These are phyloP conservation scores for Calcarius lapponicus DNA, from an alignment of 2,797 vertebrate species.

Conservation along the genomic window DNA sequence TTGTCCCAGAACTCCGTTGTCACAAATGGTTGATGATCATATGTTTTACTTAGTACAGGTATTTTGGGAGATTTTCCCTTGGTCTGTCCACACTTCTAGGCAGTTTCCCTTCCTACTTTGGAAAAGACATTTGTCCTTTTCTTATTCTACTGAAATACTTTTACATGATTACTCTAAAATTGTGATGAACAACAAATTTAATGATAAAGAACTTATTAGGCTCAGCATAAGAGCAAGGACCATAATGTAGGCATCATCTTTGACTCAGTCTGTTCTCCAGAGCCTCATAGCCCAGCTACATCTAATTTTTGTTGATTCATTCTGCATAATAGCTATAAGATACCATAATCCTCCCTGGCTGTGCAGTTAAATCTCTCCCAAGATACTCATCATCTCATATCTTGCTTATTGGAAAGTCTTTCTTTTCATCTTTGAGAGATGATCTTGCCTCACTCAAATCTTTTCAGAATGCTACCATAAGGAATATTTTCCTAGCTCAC, in stretches of 20 bases:
- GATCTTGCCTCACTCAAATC: background rate
- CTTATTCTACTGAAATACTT: background rate
- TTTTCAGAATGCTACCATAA: background rate
- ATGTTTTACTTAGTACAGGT: background rate
- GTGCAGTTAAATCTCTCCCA: slow-evolving; percentile 17
- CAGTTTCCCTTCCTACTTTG: background rate
- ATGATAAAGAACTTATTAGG: background rate
- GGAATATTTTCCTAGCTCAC: background rate
- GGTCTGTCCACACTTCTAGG: background rate
- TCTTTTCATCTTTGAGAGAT: slow-evolving; percentile 6
- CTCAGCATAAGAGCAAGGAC: background rate
- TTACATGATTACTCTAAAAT: background rate
- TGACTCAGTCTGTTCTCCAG: background rate
- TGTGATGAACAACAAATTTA: background rate
- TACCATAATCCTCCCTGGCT: background rate
- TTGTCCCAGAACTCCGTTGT: background rate
- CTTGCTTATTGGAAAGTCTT: slow-evolving; percentile 40
- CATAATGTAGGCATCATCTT: background rate
- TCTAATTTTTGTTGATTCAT: slow-evolving; percentile 50
- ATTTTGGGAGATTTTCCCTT: background rate
- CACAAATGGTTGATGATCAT: background rate
- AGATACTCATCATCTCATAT: slow-evolving; percentile 30
- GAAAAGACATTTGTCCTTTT: background rate
- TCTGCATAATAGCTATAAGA: slow-evolving; percentile 33
- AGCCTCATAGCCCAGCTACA: background rate